These are phyloP conservation scores for Amblyraja radiata DNA, from an alignment of 2,797 vertebrate genomes.

Conservation along the genomic window DNA sequence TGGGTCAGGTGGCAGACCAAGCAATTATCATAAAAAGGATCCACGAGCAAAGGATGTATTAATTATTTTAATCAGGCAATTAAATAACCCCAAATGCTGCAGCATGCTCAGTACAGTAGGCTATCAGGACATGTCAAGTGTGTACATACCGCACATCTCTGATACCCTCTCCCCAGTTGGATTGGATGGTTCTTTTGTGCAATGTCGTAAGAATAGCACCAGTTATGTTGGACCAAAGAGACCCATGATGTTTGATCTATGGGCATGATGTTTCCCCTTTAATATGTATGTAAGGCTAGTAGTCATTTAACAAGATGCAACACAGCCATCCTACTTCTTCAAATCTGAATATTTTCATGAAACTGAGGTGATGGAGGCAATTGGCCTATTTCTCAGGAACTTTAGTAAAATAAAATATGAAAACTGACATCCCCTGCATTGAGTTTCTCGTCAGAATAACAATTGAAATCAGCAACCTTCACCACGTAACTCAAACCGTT, in stretches of 20 bases:
- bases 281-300: not conserved
- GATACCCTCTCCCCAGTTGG: too few species aligned
- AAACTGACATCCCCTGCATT: not conserved
- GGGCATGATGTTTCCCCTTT: not conserved
- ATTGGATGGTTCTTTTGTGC: too few species aligned
- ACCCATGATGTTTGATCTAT: not conserved
- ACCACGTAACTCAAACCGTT: not conserved
- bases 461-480: constrained; percentile 4
- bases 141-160: too few species aligned
- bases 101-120: too few species aligned
- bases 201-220: too few species aligned
- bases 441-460: not conserved
- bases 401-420: not conserved
- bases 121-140: too few species aligned
- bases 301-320: not conserved
- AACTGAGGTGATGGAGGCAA: not conserved
- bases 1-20: too few species aligned
- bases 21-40: too few species aligned
- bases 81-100: too few species aligned
- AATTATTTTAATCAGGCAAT: too few species aligned
- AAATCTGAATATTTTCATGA: not conserved
- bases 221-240: too few species aligned
- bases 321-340: not conserved
- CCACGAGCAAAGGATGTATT: too few species aligned
- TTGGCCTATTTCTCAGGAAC: not conserved